Evolutionary conservation across 2,888 invertebrate species (phyloP), one percentile per base, ranked within the genome.

Genomic region (Caenorhabditis sp.): DNA sequence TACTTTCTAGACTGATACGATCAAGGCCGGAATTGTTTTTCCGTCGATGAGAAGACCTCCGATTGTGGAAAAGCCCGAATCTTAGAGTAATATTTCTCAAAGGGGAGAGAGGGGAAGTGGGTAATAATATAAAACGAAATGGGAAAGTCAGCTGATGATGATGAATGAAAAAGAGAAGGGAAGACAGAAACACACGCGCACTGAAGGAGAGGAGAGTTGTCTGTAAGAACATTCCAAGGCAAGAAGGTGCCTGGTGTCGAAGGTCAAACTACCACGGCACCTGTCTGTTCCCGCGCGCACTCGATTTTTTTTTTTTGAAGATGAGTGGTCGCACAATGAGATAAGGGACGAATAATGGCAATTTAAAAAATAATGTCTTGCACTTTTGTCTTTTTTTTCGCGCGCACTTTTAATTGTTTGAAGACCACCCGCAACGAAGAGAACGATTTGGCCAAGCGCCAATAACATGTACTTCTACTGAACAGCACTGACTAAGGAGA

Each of bases 371-470:
- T 17, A 43, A 43, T 17, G 12, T 10, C 12, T 43, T 43, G 43
- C 43, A 43, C 43, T 43, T 43, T 43, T 43, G 3, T n/a, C n/a
- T n/a, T 43, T 43, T 43, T 43, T 43, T 17, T 6, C 43, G 43
- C 43, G 43, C 43, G 43, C 43, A 43, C 43, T 43, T 43, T 43
- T 43, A 12, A 17, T 43, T 43, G 12, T 10, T 43, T 17, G 43
- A 10, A 10, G 43, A 43, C 43, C 43, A 43, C 43, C 43, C 43
- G 69, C 62, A 62, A 62, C 31, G 31, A 31, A 31, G 31, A 31
- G 5, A 10, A 31, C 54, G 65, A 27, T 58, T 59, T 70, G 69
- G 69, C 69, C 62, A 58, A 54, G 69, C 69, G 69, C 69, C 69
- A 69, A 37, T 43, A 62, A 58, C 37, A 31, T 53, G 49, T 54